These are phyloP conservation scores for Psammodynastes pulverulentus DNA, from an alignment of 2,113 vertebrate genomes.

Conservation along the genomic window DNA sequence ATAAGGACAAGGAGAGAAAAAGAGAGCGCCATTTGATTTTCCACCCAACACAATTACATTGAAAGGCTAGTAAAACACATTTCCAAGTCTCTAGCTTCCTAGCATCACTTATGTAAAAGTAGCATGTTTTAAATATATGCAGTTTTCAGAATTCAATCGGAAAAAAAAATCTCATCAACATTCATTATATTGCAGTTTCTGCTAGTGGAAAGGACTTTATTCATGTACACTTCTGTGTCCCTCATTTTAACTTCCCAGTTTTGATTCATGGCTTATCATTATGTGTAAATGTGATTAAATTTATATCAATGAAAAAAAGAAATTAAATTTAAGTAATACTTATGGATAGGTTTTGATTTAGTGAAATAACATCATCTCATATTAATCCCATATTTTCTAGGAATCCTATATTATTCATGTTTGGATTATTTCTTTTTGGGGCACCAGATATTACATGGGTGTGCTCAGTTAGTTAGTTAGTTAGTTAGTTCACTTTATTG, in stretches of 20 bases:
- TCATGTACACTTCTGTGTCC: constrained; percentile 15
- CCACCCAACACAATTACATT: neutral
- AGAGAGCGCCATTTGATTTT: neutral
- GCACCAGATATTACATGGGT: no score
- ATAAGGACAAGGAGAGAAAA: no score
- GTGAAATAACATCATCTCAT: neutral
- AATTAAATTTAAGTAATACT: constrained; percentile 21
- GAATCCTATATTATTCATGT: neutral
- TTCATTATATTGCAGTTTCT: constrained; percentile 5
- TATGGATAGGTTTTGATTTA: constrained; percentile 21
- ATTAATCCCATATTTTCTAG: neutral
- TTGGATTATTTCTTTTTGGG: constrained; percentile 7
- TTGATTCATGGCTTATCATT: constrained; percentile 23
- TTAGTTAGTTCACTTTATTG: no score
- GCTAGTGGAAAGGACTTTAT: constrained; percentile 18
- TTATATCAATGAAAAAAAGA: constrained; percentile 23
- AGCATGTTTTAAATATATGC: neutral
- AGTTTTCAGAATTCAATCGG: neutral
- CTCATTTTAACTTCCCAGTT: constrained; percentile 25
- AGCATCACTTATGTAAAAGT: neutral
- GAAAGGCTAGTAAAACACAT: neutral
- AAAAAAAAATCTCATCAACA: neutral
- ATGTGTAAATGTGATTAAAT: constrained; percentile 21
- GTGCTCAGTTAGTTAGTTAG: no score
- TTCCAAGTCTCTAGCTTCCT: neutral